Conservation (phyloP, 2,113 vertebrate genomes). For the Anhinga rufa region DNA sequence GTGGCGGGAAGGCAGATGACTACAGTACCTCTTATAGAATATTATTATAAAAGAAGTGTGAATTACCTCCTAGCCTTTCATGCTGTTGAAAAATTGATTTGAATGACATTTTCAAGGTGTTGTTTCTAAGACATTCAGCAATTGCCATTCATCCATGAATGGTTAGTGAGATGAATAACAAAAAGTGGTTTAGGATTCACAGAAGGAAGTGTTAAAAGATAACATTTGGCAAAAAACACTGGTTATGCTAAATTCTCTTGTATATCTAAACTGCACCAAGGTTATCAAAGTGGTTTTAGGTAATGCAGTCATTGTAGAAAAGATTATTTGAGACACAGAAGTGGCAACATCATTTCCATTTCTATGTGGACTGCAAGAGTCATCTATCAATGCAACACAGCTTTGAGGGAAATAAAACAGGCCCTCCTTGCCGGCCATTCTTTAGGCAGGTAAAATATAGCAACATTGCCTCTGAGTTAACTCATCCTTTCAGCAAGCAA, state of each 20-base stretch:
- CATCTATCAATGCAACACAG: not conserved
- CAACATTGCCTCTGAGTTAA: not conserved
- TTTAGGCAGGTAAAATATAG: not conserved
- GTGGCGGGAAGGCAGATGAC: conserved; percentile 43
- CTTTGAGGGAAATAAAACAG: not conserved
- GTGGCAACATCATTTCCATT: conserved; percentile 15
- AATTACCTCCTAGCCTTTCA: conserved; percentile 54
- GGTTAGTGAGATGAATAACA: conserved; percentile 60
- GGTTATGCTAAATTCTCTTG: conserved; percentile 28
- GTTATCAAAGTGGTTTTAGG: conserved; percentile 50
- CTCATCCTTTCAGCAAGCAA: not conserved
- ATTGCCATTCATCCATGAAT: conserved; percentile 24
- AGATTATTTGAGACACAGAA: conserved; percentile 18
- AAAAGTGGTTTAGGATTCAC: conserved; percentile 42
- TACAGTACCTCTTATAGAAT: conserved; percentile 54
- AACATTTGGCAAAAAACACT: conserved; percentile 27
- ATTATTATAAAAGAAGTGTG: conserved; percentile 64
- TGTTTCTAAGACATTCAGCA: conserved; percentile 43
- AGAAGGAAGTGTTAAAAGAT: conserved; percentile 61
- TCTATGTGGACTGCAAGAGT: not conserved
- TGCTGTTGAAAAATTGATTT: conserved; percentile 47
- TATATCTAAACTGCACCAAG: conserved; percentile 24
- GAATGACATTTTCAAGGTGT: conserved; percentile 50
- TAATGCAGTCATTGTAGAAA: conserved; percentile 38
- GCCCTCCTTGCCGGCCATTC: not conserved